A percentile compares a stretch with the other conserved stretches of the same genome.
Evolutionary conservation across 2,797 vertebrate genomes (phyloP).

Genomic region (Diplodus sargus): DNA sequence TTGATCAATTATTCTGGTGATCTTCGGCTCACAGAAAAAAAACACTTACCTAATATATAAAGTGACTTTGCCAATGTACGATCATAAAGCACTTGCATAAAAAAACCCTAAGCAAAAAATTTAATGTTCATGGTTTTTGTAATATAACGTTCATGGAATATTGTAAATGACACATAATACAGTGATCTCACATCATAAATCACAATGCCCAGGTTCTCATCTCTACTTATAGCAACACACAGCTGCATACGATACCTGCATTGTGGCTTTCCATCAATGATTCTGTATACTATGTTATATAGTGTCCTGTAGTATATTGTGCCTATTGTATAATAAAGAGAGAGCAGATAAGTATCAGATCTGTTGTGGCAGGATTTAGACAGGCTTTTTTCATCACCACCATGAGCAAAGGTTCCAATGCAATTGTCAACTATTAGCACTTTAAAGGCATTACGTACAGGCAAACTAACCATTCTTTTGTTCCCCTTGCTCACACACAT

Average conservation of each 20-base stretch:
- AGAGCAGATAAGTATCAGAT: conserved; percentile 11
- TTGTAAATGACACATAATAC: background rate
- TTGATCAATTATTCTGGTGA: background rate
- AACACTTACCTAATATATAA: background rate
- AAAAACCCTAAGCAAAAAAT: background rate
- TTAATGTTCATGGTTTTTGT: background rate
- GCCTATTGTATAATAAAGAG: background rate
- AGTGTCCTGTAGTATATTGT: background rate
- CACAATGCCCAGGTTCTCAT: too few relatives aligned
- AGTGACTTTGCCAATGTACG: background rate
- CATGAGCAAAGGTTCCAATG: conserved; percentile 47
- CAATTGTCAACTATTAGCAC: conserved; percentile 36
- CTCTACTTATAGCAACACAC: too few relatives aligned
- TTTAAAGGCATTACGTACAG: conserved; percentile 40
- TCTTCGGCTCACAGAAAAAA: background rate
- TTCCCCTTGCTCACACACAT: conserved; percentile 42
- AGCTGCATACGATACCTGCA: background rate
- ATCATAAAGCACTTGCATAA: background rate
- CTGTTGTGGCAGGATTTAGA: conserved; percentile 8
- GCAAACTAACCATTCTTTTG: conserved; percentile 36
- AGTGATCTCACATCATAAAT: too few relatives aligned
- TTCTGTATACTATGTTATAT: background rate
- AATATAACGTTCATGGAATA: background rate
- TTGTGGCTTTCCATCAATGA: background rate
- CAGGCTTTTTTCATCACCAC: conserved; percentile 16